Conservation (phyloP, 2,888 invertebrate genomes). For the Tenthredo distinguenda region DNA sequence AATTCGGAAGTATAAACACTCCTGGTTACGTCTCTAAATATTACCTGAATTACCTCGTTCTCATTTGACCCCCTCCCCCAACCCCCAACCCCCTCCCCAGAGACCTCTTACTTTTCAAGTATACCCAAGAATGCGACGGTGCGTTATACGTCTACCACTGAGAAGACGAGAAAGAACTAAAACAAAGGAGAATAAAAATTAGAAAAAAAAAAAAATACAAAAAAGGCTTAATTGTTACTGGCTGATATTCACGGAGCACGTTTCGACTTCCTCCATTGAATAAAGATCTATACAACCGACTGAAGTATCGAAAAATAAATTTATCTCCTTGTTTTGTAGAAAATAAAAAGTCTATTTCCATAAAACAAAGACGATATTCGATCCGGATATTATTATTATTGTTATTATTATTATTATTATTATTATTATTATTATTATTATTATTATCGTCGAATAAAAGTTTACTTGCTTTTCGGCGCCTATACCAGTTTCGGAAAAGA, state of each 20-base stretch:
- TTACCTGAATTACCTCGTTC: constrained; percentile 28
- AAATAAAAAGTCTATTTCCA: neutral
- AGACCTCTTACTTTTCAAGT: constrained; percentile 22
- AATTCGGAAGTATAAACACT: constrained; percentile 25
- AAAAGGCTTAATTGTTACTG: neutral
- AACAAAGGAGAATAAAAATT: neutral
- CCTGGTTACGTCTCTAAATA: neutral
- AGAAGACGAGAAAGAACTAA: neutral
- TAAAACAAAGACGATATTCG: neutral
- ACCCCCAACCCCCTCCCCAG: too few relatives aligned
- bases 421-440: neutral
- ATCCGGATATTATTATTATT: neutral
- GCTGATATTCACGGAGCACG: neutral
- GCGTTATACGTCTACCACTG: neutral
- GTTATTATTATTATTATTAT: neutral
- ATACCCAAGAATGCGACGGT: constrained; percentile 8
- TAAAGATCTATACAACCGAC: neutral
- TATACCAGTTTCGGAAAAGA: neutral
- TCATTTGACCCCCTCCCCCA: constrained; percentile 19
- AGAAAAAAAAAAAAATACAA: neutral
- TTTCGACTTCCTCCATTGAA: neutral
- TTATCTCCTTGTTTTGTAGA: too few relatives aligned
- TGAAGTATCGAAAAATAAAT: neutral
- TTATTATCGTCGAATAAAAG: neutral
- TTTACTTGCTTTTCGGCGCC: neutral